phyloP scores from a whole-genome alignment of 23 tunicate species.

The Diplosoma virens region DNA sequence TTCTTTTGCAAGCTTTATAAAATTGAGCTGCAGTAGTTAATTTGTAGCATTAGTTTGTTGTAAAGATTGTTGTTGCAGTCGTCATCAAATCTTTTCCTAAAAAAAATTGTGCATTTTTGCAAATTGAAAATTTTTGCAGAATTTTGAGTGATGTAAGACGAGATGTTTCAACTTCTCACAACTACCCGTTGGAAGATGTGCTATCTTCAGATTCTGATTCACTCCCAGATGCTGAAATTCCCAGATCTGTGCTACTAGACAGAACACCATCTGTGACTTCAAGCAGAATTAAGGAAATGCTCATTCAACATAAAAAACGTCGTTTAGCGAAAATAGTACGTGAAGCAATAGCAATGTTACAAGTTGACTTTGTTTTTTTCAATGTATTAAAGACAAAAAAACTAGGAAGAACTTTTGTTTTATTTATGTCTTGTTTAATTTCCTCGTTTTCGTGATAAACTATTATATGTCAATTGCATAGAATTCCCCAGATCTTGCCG shows the following conservation, averaged over 20 bases:
- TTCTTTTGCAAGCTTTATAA: too few relatives aligned
- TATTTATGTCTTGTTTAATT: not conserved
- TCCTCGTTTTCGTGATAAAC: too few relatives aligned
- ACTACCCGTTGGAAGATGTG: not conserved
- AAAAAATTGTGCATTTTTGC: too few relatives aligned
- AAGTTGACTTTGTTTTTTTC: not conserved
- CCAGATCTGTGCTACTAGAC: not conserved
- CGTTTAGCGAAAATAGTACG: slow-evolving; percentile 38
- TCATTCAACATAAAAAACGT: slow-evolving; percentile 46
- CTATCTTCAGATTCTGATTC: slow-evolving; percentile 20
- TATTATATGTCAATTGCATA: too few relatives aligned
- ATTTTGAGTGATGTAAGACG: slow-evolving; percentile 7
- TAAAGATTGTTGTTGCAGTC: too few relatives aligned
- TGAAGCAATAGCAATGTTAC: not conserved
- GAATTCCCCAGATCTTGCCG: slow-evolving; percentile 44
- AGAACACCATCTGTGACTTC: not conserved
- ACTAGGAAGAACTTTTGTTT: not conserved
- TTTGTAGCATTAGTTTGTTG: too few relatives aligned
- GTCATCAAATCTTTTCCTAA: too few relatives aligned
- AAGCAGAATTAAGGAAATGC: slow-evolving; percentile 27
- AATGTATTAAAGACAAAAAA: not conserved
- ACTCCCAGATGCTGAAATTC: not conserved
- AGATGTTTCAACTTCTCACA: not conserved
- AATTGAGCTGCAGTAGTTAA: too few relatives aligned
- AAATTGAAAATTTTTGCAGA: slow-evolving; percentile 8